These are phyloP conservation scores for Hyperoodon ampullatus DNA, from an alignment of 2,113 vertebrate genomes.

Conservation along the genomic window DNA sequence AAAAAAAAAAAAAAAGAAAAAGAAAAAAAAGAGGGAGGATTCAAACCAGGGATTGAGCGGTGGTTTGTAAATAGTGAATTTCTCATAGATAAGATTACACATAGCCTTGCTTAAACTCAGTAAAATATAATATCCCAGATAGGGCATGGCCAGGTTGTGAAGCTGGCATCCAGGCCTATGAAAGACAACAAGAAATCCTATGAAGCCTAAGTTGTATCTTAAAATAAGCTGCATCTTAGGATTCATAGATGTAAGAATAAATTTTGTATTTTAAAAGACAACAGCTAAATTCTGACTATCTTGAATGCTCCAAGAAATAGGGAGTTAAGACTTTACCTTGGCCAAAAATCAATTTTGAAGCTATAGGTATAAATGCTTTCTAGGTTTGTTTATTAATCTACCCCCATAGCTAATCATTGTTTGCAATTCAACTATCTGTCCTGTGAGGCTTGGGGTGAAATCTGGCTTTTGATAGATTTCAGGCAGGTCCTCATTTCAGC, in stretches of 20 bases:
- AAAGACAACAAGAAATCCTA: background rate
- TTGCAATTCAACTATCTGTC: constrained; percentile 32
- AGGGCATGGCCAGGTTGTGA: background rate
- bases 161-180: background rate
- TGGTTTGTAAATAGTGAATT: background rate
- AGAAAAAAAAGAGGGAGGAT: background rate
- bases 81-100: background rate
- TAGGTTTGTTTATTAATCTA: constrained; percentile 31
- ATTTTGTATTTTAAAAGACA: constrained; percentile 28
- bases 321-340: background rate
- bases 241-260: background rate
- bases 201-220: background rate
- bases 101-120: background rate
- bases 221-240: background rate
- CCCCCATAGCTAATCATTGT: constrained; percentile 1
- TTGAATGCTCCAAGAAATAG: background rate
- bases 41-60: background rate
- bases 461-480: constrained; percentile 44
- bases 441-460: background rate
- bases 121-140: background rate
- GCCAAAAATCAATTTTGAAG: constrained; percentile 2
- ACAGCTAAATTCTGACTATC: background rate
- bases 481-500: background rate
- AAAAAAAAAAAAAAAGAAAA: too few relatives aligned
- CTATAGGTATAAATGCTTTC: background rate